A percentile compares a stretch with the other conserved stretches of the same genome.
Conservation (phyloP, 2,113 vertebrate genomes). For the Tachysurus vachellii region DNA sequence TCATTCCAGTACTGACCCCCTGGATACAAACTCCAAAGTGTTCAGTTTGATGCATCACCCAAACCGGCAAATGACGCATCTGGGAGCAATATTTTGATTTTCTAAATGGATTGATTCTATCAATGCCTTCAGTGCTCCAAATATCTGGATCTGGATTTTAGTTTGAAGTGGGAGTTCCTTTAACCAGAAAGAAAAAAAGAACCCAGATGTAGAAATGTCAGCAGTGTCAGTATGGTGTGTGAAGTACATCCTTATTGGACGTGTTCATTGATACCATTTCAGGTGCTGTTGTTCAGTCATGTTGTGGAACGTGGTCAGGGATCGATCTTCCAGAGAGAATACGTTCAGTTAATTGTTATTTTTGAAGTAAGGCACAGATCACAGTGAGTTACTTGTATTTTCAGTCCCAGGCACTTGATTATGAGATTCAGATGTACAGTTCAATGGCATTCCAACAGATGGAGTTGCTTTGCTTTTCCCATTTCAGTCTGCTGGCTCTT, state of each 20-base stretch:
- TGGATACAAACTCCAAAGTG: neutral
- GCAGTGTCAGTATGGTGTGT: neutral
- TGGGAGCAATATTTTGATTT: neutral
- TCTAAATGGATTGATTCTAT: neutral
- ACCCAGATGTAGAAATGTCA: neutral
- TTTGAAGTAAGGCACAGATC: neutral
- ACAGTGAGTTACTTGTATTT: neutral
- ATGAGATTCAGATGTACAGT: constrained; percentile 37
- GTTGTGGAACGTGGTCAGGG: neutral
- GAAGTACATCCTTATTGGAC: neutral
- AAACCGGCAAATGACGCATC: neutral
- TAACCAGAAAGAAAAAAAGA: neutral
- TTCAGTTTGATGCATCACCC: neutral
- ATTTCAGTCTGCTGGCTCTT: neutral
- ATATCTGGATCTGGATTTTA: neutral
- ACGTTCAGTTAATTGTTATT: neutral
- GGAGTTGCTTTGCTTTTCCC: neutral
- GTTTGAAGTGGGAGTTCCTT: neutral
- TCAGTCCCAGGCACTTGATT: neutral
- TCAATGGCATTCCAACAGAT: constrained; percentile 17
- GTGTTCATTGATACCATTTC: neutral
- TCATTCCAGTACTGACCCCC: neutral
- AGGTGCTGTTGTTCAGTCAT: neutral
- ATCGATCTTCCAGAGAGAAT: constrained; percentile 4
- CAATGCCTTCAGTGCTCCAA: neutral